Percentiles rank a stretch among this genome's conserved stretches.
These are phyloP conservation scores for Steatornis caripensis DNA, from an alignment of 2,113 vertebrate species.

Conservation along the genomic window DNA sequence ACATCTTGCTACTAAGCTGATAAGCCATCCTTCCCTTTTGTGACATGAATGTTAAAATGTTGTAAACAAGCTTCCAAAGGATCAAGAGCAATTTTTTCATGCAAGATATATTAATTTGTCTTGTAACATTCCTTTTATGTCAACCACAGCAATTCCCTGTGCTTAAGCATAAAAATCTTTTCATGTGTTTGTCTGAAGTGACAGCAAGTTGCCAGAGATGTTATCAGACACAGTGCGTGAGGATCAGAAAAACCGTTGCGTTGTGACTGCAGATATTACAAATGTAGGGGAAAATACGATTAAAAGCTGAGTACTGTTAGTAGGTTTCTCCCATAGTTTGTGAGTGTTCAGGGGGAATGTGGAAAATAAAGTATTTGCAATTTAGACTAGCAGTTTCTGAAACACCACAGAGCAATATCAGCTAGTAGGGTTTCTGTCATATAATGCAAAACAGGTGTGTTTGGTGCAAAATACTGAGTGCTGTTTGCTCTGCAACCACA, in stretches of 20 bases:
- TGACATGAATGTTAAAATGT: conserved; percentile 19
- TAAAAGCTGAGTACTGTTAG: background rate
- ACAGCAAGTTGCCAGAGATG: conserved; percentile 61
- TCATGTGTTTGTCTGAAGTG: conserved; percentile 44
- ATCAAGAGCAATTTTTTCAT: conserved; percentile 25
- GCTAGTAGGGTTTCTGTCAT: background rate
- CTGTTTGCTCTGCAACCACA: background rate
- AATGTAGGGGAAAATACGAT: conserved; percentile 12
- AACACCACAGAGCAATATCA: background rate
- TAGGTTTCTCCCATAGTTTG: background rate
- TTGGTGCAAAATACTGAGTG: background rate
- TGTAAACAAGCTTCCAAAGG: conserved; percentile 1
- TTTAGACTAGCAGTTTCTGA: background rate
- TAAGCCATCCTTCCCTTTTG: background rate
- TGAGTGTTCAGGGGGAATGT: background rate
- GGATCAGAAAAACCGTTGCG: conserved; percentile 29
- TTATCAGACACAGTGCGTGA: conserved; percentile 7
- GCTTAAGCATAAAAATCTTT: conserved; percentile 55
- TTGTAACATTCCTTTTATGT: conserved; percentile 58
- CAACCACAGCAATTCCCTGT: conserved; percentile 53
- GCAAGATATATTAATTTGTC: conserved; percentile 64
- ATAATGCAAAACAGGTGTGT: background rate
- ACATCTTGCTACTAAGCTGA: background rate
- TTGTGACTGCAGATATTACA: conserved; percentile 48
- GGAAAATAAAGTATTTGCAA: background rate